Conservation (phyloP, 2,113 vertebrate species). For the Stictonetta naevosa region DNA sequence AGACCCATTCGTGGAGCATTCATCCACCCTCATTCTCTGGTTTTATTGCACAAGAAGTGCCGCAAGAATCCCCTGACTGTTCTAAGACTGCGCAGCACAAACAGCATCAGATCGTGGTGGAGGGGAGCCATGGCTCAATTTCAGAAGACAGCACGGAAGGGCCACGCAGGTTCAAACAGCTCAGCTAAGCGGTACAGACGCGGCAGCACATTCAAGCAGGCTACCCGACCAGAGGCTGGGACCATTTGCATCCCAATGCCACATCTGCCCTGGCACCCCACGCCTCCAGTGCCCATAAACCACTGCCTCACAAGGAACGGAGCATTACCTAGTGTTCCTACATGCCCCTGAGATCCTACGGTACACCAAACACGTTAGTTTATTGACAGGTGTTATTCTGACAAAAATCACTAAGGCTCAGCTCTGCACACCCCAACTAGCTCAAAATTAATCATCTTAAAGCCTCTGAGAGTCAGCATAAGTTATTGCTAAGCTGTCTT, state of each 20-base stretch:
- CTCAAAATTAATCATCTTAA: neutral
- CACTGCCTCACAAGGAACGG: neutral
- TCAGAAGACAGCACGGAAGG: neutral
- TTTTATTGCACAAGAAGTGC: neutral
- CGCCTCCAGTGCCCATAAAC: neutral
- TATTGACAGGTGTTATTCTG: neutral
- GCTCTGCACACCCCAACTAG: neutral
- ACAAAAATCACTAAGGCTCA: neutral
- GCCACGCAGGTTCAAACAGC: neutral
- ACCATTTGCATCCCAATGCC: neutral
- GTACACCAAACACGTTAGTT: neutral
- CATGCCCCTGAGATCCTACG: neutral
- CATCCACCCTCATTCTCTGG: neutral
- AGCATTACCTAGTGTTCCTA: neutral
- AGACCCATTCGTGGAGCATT: neutral
- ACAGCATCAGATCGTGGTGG: neutral
- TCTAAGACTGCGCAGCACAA: neutral
- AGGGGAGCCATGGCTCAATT: neutral
- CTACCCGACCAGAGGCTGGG: fast-evolving
- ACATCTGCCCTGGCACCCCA: neutral
- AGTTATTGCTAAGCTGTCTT: neutral
- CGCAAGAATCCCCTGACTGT: neutral
- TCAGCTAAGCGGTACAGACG: neutral
- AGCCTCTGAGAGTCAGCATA: neutral
- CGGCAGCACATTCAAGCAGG: fast-evolving